Percentiles rank a stretch among this genome's conserved stretches.
Conservation (phyloP, 2,113 vertebrate genomes). For the Scolopax mira region DNA sequence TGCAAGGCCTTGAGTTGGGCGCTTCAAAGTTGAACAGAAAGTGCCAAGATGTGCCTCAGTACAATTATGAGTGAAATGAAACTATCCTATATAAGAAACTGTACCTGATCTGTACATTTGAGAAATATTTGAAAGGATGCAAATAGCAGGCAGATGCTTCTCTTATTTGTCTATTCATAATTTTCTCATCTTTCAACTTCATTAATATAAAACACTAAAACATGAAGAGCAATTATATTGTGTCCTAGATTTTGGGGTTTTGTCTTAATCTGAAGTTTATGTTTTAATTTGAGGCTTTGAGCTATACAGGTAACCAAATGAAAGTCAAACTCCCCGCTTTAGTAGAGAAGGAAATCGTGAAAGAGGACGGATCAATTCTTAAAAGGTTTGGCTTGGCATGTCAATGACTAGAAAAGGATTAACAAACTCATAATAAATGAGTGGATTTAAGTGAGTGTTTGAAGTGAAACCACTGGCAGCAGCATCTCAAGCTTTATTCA, state of each 20-base stretch:
- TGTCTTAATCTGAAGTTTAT: constrained; percentile 70
- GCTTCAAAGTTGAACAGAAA: neutral
- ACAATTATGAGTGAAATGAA: neutral
- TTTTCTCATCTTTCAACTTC: neutral
- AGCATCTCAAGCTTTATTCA: neutral
- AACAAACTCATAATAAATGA: constrained; percentile 51
- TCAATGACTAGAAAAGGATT: constrained; percentile 8
- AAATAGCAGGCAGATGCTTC: neutral
- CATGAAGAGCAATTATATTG: neutral
- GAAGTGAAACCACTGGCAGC: neutral
- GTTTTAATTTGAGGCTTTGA: constrained; percentile 82
- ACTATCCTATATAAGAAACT: neutral
- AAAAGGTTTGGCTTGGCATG: constrained; percentile 90
- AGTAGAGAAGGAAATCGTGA: constrained; percentile 86
- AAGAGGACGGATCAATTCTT: constrained; percentile 90
- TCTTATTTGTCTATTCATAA: neutral
- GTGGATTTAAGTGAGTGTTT: neutral
- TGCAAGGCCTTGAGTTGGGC: neutral
- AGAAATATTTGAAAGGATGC: neutral
- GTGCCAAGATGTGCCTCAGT: neutral
- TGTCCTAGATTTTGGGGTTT: neutral
- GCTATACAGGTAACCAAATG: constrained; percentile 84
- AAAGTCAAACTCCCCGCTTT: constrained; percentile 83
- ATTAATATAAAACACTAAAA: neutral
- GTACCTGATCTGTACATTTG: too few species aligned